These are phyloP conservation scores for Galerucella calmariensis DNA, from an alignment of 2,888 invertebrate genomes.

Conservation along the genomic window DNA sequence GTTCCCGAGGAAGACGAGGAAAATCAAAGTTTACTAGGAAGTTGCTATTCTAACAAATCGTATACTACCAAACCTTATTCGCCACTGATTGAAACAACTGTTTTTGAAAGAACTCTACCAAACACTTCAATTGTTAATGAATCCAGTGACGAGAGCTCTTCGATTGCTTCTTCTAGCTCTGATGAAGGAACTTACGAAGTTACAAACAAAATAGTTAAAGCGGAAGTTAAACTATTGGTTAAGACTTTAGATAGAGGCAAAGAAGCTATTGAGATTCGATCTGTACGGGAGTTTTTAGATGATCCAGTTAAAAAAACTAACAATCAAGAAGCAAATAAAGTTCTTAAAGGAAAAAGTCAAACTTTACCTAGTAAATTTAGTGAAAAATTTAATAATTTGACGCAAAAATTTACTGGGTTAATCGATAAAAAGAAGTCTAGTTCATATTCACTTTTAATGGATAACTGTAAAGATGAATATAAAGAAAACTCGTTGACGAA, in stretches of 20 bases:
- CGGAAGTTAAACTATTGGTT: constrained; percentile 67
- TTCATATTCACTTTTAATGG: constrained; percentile 41
- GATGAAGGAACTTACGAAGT: constrained; percentile 55
- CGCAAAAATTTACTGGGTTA: constrained; percentile 52
- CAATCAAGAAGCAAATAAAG: constrained; percentile 4
- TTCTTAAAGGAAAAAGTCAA: constrained; percentile 45
- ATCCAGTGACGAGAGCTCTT: constrained; percentile 42
- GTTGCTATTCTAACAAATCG: constrained; percentile 51
- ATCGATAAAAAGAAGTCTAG: constrained; percentile 51
- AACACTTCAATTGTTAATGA: constrained; percentile 30
- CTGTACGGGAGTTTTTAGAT: constrained; percentile 61
- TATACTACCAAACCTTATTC: constrained; percentile 41
- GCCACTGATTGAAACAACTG: constrained; percentile 30
- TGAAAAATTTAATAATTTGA: constrained; percentile 47
- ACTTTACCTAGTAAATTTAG: constrained; percentile 51
- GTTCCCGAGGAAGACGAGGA: constrained; percentile 65
- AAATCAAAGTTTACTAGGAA: constrained; percentile 56
- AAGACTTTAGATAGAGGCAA: constrained; percentile 66
- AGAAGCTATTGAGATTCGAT: constrained; percentile 67
- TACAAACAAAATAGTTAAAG: constrained; percentile 60
- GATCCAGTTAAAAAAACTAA: constrained; percentile 37
- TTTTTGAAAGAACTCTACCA: constrained; percentile 15
- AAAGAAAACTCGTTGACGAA: constrained; percentile 36
- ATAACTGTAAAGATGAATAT: neutral
- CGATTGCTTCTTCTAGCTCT: constrained; percentile 45